Evolutionary conservation across 2,888 invertebrate species (phyloP).

Genomic region (Epistrophe grossulariae): DNA sequence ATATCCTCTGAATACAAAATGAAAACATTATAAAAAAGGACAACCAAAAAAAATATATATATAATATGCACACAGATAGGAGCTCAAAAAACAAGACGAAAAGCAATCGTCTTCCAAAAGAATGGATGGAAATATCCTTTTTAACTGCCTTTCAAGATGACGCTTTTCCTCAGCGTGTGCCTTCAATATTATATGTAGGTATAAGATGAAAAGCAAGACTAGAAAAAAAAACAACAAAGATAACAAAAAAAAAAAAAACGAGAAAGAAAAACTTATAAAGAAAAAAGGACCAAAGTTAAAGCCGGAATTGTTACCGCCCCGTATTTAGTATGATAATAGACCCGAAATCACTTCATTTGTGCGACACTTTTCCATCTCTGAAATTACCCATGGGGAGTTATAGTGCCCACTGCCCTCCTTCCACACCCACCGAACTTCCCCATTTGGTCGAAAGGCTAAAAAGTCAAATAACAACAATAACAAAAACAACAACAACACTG

Average conservation of each 20-base stretch:
- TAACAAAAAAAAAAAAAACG: constrained; percentile 28
- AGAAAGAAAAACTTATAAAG: constrained; percentile 6
- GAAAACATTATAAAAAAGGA: constrained; percentile 69
- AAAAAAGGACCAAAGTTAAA: constrained; percentile 48
- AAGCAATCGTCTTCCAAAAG: constrained; percentile 54
- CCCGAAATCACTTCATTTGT: constrained; percentile 81
- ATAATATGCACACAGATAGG: neutral
- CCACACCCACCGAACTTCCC: neutral
- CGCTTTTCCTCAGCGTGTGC: constrained; percentile 38
- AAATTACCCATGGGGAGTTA: constrained; percentile 60
- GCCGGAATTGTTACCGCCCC: constrained; percentile 46
- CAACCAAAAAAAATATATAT: neutral
- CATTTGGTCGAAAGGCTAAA: constrained; percentile 40
- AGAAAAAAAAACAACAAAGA: constrained; percentile 9
- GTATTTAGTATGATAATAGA: constrained; percentile 80
- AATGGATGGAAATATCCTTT: constrained; percentile 62
- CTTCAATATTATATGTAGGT: constrained; percentile 22
- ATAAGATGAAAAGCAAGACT: constrained; percentile 20
- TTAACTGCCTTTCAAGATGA: constrained; percentile 72
- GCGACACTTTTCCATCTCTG: constrained; percentile 75
- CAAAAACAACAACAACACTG: constrained; percentile 66
- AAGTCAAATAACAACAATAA: constrained; percentile 72
- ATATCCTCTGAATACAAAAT: constrained; percentile 74
- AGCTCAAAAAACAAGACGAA: constrained; percentile 46
- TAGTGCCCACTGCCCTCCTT: neutral